phyloP scores from a whole-genome alignment of 2,113 vertebrate species.

The Tichodroma muraria region DNA sequence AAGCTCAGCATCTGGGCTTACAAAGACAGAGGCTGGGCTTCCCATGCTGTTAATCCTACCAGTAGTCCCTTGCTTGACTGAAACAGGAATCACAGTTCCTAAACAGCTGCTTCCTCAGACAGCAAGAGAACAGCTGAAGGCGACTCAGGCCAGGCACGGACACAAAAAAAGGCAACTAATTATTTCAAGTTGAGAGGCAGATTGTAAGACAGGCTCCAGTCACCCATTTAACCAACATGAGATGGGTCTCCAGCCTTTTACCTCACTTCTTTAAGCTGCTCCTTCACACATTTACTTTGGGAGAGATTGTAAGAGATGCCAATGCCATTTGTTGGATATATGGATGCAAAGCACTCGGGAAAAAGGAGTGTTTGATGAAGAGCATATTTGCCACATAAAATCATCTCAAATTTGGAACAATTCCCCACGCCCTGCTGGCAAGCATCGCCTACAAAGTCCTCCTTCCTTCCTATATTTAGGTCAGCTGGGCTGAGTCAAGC shows the following conservation, averaged over 20 bases:
- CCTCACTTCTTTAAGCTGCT: not conserved
- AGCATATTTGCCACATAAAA: not conserved
- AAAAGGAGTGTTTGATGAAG: not conserved
- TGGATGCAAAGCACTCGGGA: not conserved
- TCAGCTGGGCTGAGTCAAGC: not conserved
- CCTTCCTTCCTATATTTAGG: not conserved
- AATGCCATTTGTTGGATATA: not conserved
- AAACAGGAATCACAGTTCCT: conserved; percentile 21
- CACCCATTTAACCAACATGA: not conserved
- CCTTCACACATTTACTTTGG: not conserved
- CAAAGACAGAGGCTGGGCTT: not conserved
- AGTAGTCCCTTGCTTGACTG: not conserved
- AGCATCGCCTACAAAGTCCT: not conserved
- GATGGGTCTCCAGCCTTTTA: not conserved
- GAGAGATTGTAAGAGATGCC: not conserved
- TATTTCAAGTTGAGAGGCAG: not conserved
- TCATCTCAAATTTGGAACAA: not conserved
- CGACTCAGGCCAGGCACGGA: not conserved
- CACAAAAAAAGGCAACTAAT: not conserved
- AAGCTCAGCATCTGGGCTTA: conserved; percentile 29
- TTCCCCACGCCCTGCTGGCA: not conserved
- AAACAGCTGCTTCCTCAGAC: conserved; percentile 34
- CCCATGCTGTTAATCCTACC: conserved; percentile 10
- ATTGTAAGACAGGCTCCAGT: not conserved
- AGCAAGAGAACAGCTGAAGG: conserved; percentile 22